Evolutionary conservation across 2,113 vertebrate species (phyloP).

Genomic region (Spermophilus dauricus): DNA sequence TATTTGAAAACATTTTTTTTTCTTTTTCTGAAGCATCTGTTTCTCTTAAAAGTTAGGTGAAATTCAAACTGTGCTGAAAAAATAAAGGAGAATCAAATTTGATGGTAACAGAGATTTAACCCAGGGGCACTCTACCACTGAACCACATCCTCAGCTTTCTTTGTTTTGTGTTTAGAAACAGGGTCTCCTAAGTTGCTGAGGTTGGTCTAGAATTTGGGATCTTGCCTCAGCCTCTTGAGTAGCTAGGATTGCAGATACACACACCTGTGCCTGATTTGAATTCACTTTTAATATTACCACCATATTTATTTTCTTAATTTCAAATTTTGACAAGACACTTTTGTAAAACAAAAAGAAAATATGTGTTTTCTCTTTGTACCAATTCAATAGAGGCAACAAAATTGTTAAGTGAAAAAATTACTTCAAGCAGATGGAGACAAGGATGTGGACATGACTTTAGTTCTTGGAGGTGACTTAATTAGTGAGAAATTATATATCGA

Average conservation of each 20-base stretch:
- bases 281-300: not conserved
- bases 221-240: no score
- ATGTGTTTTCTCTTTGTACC: not conserved
- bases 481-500: not conserved
- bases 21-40: not conserved
- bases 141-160: no score
- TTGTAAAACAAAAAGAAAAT: not conserved
- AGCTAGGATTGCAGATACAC: no score
- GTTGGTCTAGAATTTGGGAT: no score
- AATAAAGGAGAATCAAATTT: not conserved
- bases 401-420: slow-evolving; percentile 2
- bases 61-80: slow-evolving; percentile 9
- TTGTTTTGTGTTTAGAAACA: no score
- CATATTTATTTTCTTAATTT: slow-evolving; percentile 48
- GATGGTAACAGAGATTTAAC: no score
- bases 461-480: not conserved
- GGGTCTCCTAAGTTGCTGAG: no score
- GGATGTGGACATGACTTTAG: not conserved
- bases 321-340: not conserved
- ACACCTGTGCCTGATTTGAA: not conserved
- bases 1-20: slow-evolving; percentile 45
- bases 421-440: not conserved
- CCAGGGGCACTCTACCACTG: no score
- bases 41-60: slow-evolving; percentile 56
- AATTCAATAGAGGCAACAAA: slow-evolving; percentile 12